Evolutionary conservation across 2,888 invertebrate genomes (phyloP).

Genomic region (Aspidiotus destructor): DNA sequence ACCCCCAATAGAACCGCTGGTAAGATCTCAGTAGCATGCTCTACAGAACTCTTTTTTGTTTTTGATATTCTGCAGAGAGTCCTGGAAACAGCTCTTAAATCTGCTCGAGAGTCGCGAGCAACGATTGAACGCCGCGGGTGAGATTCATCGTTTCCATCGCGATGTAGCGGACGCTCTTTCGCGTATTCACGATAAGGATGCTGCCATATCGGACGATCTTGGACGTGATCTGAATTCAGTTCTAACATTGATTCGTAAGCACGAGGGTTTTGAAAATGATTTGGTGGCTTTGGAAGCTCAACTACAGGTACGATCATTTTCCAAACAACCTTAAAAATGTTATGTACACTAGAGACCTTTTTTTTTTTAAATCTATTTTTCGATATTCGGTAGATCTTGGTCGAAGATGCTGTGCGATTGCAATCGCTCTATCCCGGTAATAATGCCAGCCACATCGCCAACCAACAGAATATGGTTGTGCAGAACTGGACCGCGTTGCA

Average conservation of each 20-base stretch:
- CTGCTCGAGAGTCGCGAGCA: slow-evolving; percentile 77
- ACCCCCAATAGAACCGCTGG: too few relatives aligned
- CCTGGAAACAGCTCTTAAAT: slow-evolving; percentile 80
- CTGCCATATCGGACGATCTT: slow-evolving; percentile 68
- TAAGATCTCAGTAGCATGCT: background rate
- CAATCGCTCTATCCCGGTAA: slow-evolving; percentile 81
- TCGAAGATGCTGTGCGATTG: slow-evolving; percentile 83
- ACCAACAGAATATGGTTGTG: slow-evolving; percentile 75
- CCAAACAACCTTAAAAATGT: background rate
- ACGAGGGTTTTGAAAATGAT: slow-evolving; percentile 90
- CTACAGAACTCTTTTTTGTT: background rate
- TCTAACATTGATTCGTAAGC: slow-evolving; percentile 67
- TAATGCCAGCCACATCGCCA: slow-evolving; percentile 79
- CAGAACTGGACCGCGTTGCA: slow-evolving; percentile 81
- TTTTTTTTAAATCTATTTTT: background rate
- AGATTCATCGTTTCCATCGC: slow-evolving; percentile 94
- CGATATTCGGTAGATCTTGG: slow-evolving; percentile 53
- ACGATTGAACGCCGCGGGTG: slow-evolving; percentile 84
- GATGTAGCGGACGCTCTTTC: slow-evolving; percentile 86
- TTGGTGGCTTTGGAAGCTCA: slow-evolving; percentile 85
- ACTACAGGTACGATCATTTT: slow-evolving; percentile 50
- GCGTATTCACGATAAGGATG: slow-evolving; percentile 80
- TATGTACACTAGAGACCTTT: background rate
- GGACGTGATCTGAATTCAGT: slow-evolving; percentile 80
- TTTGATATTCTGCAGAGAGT: slow-evolving; percentile 47